phyloP scores from a whole-genome alignment of 1,140 invertebrate species.

The Ylistrum balloti region DNA sequence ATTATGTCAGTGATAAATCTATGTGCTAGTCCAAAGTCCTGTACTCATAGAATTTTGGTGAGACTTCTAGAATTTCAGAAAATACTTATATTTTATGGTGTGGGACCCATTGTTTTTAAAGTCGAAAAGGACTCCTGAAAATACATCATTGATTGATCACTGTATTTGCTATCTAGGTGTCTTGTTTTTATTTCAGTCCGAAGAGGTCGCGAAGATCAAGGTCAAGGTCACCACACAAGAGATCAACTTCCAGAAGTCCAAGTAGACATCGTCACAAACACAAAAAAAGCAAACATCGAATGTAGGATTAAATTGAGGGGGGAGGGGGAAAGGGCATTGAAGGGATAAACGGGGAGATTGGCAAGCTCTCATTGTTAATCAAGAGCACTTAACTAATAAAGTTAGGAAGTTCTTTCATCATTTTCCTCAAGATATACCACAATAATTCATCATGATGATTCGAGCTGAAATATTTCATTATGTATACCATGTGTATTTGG shows the following conservation, averaged over 20 bases:
- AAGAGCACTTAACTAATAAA: neutral
- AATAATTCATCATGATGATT: neutral
- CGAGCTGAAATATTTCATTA: neutral
- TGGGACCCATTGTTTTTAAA: too few relatives aligned
- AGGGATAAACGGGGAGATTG: neutral
- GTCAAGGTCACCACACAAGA: conserved; percentile 71
- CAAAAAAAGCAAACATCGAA: conserved; percentile 77
- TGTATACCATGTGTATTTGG: too few relatives aligned
- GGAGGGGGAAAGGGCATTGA: neutral
- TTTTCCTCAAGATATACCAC: neutral
- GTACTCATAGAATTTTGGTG: too few relatives aligned
- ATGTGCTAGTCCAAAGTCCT: too few relatives aligned
- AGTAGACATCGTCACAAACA: conserved; percentile 74
- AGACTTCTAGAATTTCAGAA: too few relatives aligned
- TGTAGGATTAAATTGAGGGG: neutral
- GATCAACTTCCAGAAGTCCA: conserved; percentile 73
- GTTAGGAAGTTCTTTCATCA: neutral
- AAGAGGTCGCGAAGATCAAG: conserved; percentile 74
- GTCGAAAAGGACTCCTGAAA: too few relatives aligned
- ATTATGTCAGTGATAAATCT: too few relatives aligned
- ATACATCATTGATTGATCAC: too few relatives aligned
- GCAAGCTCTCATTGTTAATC: neutral
- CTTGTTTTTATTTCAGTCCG: conserved; percentile 70
- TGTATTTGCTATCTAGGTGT: neutral
- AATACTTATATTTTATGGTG: too few relatives aligned